Evolutionary conservation across 2,113 vertebrate species (phyloP), one percentile per base, ranked within the genome.

Genomic region (Bubo bubo): DNA sequence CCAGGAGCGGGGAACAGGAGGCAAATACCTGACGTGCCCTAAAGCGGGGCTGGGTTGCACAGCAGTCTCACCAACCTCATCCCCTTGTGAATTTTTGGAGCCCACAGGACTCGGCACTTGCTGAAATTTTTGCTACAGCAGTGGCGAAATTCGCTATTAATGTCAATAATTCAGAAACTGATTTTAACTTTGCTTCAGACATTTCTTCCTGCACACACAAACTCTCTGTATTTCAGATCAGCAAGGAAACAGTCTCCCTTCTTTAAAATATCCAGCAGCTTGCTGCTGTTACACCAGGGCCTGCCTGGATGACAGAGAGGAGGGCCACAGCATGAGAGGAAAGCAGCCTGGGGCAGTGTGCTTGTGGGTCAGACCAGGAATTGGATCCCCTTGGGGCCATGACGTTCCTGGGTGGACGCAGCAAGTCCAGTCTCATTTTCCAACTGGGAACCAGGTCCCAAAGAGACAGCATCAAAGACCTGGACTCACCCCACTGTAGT

Each of bases 351-450:
- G 45, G 70, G 34, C 60, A 77, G 16, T 0, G 2, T 10, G 6
- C 14, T 28, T 0, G 2, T 35, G 35, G 32, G 49, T 32, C 58
- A 60, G 6, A 81, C 8, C 34, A 43, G 47, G 39, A 43, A 62
- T 17, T 43, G 2, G 1, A 30, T 28, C 47, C 18, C 32, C 49
- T 35, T 5, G 1, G 13, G 10, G 45, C 66, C 24, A 17, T 0
- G 4, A 17, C 2, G 1, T 14, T 73, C 52, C 75, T 67, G 53
- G 26, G n/a, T 0, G 16, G 37, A 55, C 9, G 24, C 47, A 27
- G 37, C 41, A 45, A 58, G 30, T 7, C 13, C 85, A 72, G 63
- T 17, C 49, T 12, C 27, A 8, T 59, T n/a, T 80, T 63, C 63
- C 85, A 93, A 1, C 9, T 4, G 27, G 18, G 5, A 32, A 20